These are phyloP conservation scores for Idris sp. DNA, from an alignment of 1,140 invertebrate genomes.

Conservation along the genomic window DNA sequence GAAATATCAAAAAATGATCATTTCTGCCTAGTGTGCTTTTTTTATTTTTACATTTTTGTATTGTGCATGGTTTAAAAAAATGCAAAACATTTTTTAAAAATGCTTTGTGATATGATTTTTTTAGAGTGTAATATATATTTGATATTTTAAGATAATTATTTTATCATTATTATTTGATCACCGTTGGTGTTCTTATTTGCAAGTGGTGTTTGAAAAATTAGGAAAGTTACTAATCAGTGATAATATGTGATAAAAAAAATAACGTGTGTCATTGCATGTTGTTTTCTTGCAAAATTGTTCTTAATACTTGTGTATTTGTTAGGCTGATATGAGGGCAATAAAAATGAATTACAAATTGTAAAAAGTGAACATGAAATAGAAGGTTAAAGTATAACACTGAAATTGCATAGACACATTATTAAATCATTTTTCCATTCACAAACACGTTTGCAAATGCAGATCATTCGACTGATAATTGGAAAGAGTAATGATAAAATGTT, in stretches of 20 bases:
- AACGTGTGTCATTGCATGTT: constrained; percentile 21
- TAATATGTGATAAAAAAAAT: constrained; percentile 28
- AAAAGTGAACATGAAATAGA: constrained; percentile 35
- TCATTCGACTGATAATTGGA: constrained; percentile 49
- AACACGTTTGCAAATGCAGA: constrained; percentile 25
- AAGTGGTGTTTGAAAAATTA: no score
- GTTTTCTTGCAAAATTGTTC: constrained; percentile 28
- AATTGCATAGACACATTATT: constrained; percentile 29
- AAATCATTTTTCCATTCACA: constrained; percentile 49
- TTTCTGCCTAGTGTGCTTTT: no score
- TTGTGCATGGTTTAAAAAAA: no score
- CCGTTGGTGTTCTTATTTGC: no score
- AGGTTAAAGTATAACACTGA: constrained; percentile 19
- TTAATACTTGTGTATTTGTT: constrained; percentile 28
- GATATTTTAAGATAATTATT: no score
- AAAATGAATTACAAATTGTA: constrained; percentile 51
- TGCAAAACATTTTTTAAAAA: no score
- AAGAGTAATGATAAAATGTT: constrained; percentile 40
- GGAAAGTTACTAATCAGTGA: constrained; percentile 38
- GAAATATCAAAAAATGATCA: no score
- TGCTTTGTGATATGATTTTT: no score
- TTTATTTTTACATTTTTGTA: no score
- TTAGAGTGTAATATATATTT: no score
- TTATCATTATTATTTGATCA: no score
- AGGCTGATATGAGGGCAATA: constrained; percentile 32